Evolutionary conservation across 2,888 invertebrate species (phyloP).

Genomic region (Orthosia incerta): DNA sequence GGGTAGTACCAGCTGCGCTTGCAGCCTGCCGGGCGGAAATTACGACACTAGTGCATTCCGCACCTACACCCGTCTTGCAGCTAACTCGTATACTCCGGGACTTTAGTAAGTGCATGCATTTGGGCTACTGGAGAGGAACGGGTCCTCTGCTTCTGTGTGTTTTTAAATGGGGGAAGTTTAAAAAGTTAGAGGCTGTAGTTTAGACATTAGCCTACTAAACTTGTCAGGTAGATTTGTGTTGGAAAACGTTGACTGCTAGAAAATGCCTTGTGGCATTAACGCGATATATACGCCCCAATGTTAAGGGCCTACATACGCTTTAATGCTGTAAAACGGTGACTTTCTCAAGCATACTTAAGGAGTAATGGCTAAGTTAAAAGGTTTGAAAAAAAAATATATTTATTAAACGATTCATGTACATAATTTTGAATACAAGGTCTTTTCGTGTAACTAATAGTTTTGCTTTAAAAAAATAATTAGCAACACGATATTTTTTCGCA

Average conservation of each 20-base stretch:
- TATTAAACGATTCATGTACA: too few relatives aligned
- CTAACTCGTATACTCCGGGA: constrained; percentile 31
- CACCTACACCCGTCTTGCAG: constrained; percentile 52
- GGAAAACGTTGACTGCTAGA: not conserved
- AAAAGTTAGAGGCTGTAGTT: not conserved
- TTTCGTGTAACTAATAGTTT: too few relatives aligned
- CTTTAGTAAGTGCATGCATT: constrained; percentile 36
- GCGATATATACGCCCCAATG: too few relatives aligned
- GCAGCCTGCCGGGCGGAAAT: constrained; percentile 64
- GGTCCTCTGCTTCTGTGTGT: not conserved
- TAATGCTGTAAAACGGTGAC: too few relatives aligned
- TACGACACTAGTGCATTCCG: constrained; percentile 66
- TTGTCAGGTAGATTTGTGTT: not conserved
- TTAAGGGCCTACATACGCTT: too few relatives aligned
- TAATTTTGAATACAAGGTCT: too few relatives aligned
- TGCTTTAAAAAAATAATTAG: too few relatives aligned
- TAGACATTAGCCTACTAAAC: not conserved
- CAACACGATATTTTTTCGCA: too few relatives aligned
- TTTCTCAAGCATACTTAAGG: too few relatives aligned
- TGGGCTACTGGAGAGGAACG: constrained; percentile 34
- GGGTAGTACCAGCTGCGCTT: constrained; percentile 63
- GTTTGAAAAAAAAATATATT: too few relatives aligned
- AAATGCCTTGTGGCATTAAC: too few relatives aligned
- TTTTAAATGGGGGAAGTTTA: constrained; percentile 19
- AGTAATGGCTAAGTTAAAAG: too few relatives aligned